phyloP scores from a whole-genome alignment of 2,113 vertebrate species.

The Lasiurus cinereus region DNA sequence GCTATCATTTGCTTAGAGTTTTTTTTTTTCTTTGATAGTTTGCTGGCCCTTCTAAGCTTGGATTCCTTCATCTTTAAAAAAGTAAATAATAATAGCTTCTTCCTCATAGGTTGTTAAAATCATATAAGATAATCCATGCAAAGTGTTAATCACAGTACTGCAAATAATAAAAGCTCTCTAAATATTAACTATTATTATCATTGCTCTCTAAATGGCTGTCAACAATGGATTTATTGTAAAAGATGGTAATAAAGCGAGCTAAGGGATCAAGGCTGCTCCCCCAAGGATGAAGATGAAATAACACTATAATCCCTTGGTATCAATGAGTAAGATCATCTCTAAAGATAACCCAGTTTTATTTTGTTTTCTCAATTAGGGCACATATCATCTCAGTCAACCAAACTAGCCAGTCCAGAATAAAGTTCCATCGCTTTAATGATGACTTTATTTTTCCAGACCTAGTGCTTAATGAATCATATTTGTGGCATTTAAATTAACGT shows the following conservation, averaged over 20 bases:
- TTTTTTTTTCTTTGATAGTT: neutral
- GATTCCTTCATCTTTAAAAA: conserved; percentile 6
- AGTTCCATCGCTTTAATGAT: conserved; percentile 40
- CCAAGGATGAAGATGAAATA: neutral
- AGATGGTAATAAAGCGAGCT: neutral
- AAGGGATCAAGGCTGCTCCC: neutral
- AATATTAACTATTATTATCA: conserved; percentile 63
- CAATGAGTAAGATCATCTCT: conserved; percentile 13
- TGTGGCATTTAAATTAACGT: neutral
- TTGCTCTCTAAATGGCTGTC: conserved; percentile 49
- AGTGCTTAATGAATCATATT: conserved; percentile 43
- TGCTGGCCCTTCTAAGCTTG: neutral
- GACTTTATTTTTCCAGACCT: conserved; percentile 34
- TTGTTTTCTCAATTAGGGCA: conserved; percentile 45
- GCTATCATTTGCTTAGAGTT: neutral
- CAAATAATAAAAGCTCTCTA: conserved; percentile 52
- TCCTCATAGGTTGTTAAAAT: conserved; percentile 36
- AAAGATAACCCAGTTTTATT: neutral
- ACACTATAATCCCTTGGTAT: neutral
- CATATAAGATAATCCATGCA: neutral
- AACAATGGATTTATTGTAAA: conserved; percentile 22
- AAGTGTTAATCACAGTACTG: conserved; percentile 29
- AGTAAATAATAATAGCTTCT: conserved; percentile 44
- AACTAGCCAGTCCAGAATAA: conserved; percentile 16
- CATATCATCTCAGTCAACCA: conserved; percentile 23